Conservation (phyloP, 2,888 invertebrate species). For the Odontomyia ornata region DNA sequence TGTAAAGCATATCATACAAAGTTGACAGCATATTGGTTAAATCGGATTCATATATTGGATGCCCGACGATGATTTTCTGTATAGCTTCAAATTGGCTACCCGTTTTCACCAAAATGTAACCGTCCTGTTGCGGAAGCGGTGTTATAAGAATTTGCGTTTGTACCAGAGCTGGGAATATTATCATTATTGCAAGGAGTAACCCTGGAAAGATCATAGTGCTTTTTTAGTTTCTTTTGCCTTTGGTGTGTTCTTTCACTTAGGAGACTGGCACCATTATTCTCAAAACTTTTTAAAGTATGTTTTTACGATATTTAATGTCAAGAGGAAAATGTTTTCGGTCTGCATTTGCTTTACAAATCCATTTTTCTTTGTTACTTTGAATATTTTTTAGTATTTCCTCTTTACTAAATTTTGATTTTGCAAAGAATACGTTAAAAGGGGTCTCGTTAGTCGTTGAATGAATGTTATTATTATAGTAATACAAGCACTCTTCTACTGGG, state of each 20-base stretch:
- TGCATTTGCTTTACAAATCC: not conserved
- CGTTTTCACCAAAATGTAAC: no score
- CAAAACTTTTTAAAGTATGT: no score
- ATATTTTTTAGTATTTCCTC: no score
- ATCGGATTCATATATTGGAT: not conserved
- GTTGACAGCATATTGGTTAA: conserved; percentile 16
- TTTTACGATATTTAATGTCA: no score
- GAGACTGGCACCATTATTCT: no score
- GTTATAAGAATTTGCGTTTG: not conserved
- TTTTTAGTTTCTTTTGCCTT: no score
- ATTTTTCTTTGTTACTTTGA: not conserved
- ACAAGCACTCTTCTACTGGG: conserved; percentile 3
- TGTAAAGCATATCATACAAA: not conserved
- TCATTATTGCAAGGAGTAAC: not conserved
- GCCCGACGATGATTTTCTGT: conserved; percentile 13
- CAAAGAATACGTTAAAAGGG: conserved; percentile 1
- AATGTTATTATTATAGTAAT: not conserved
- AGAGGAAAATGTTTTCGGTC: not conserved
- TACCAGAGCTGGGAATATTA: no score
- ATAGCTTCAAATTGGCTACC: not conserved
- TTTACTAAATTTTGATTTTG: not conserved
- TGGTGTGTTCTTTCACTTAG: not conserved
- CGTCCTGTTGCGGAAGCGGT: not conserved
- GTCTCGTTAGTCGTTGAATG: conserved; percentile 11
- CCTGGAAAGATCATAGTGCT: not conserved